Base-by-base conservation (phyloP, 2,888 invertebrate genomes). In the Notodonta dromedarius region DNA sequence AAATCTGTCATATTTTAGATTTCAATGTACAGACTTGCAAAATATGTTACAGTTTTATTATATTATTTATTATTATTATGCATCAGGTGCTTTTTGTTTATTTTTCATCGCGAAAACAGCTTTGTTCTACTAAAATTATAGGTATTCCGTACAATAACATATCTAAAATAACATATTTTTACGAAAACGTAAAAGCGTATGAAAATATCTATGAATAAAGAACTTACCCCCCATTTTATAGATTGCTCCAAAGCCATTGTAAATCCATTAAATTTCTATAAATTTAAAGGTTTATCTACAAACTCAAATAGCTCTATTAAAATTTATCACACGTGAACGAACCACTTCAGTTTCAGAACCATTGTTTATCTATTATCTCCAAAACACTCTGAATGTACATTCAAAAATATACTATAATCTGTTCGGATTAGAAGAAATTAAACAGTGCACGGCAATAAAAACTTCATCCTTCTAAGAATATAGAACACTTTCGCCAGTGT, bases 401-500 rank as follows among this genome's bases (percentile, higher is more conserved):
- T 59, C 60, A 60, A 73, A 77, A 77, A 77, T 70, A 75, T 53
- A 66, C 61, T 40, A 66, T 76, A 75, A 73, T 79, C 69, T 79
- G 69, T 76, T 71, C 80, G 80, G 44, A 84, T 85, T 82, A 79
- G 71, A 79, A 83, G 82, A 85, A 88, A 90, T 90, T 90, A 89
- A 87, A 83, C 84, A 85, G 80, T 82, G 71, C 76, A 73, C 66
- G 66, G 80, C 77, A 82, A 87, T 91, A 90, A 91, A 90, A 90
- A 82, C 79, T 82, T 83, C 80, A 87, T 84, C 86, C 83, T 82
- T 86, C 88, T 86, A 83, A 89, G 85, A 89, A 87, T 90, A 90
- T 86, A 85, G 83, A 84, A 83, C 88, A 90, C 91, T 90, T 90
- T 89, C 82, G 89, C 86, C 84, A 83, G 81, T 82, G 84, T 81